Conservation (phyloP, 2,113 vertebrate genomes). For the Psittacara wagleri region DNA sequence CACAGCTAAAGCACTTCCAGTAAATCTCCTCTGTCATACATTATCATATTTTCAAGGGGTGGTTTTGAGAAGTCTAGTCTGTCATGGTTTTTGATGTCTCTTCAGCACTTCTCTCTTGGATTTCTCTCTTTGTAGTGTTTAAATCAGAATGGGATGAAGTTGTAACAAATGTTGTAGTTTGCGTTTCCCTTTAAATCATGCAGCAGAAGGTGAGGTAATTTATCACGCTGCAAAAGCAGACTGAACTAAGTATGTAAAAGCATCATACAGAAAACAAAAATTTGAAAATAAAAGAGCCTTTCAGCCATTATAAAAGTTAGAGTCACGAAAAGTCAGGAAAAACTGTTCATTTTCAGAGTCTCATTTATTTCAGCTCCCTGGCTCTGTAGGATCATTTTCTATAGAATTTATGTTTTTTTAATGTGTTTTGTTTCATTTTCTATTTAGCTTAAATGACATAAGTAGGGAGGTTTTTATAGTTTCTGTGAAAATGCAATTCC, state of each 20-base stretch:
- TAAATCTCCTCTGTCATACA: not conserved
- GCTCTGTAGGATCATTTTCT: not conserved
- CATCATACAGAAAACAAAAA: not conserved
- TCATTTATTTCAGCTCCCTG: not conserved
- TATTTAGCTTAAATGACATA: not conserved
- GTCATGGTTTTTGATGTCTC: not conserved
- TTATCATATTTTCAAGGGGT: not conserved
- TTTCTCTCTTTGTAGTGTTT: not conserved
- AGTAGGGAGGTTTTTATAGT: not conserved
- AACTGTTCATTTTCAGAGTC: not conserved
- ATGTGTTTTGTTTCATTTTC: accelerated
- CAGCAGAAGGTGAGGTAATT: not conserved
- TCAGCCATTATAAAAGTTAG: not conserved
- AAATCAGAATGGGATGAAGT: not conserved
- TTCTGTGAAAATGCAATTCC: not conserved
- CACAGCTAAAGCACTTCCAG: not conserved
- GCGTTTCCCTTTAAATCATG: not conserved
- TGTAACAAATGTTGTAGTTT: not conserved
- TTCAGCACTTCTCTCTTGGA: not conserved
- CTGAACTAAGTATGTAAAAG: not conserved
- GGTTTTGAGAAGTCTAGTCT: not conserved
- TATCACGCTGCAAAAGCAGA: not conserved
- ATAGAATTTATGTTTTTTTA: not conserved
- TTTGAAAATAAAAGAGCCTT: not conserved
- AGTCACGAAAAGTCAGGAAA: not conserved